phyloP scores from a whole-genome alignment of 1,140 invertebrate species.

The Melipona quadrifasciata region DNA sequence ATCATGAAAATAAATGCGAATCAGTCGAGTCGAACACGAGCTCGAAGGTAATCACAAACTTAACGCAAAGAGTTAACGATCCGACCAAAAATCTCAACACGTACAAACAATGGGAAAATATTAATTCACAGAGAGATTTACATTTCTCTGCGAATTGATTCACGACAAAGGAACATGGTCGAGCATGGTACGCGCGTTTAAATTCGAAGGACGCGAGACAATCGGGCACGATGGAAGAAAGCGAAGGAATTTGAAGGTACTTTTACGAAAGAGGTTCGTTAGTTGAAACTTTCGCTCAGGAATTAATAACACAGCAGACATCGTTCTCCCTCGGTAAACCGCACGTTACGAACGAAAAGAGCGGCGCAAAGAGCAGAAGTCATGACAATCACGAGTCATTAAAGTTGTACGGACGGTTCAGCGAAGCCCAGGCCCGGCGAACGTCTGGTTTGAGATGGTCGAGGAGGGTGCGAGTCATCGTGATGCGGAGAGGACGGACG shows the following conservation, averaged over 20 bases:
- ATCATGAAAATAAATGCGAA: too few relatives aligned
- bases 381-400: conserved; percentile 51
- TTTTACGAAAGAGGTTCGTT: conserved; percentile 11
- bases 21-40: too few relatives aligned
- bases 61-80: too few relatives aligned
- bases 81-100: too few relatives aligned
- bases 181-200: neutral
- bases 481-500: conserved; percentile 16
- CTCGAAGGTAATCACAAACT: too few relatives aligned
- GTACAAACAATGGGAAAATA: too few relatives aligned
- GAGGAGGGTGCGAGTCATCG: conserved; percentile 37
- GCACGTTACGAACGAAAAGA: conserved; percentile 35
- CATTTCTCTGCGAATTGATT: too few relatives aligned
- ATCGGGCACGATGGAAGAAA: neutral
- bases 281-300: conserved; percentile 18
- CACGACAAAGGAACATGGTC: too few relatives aligned
- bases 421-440: conserved; percentile 20
- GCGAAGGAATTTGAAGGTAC: neutral
- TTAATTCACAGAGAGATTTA: too few relatives aligned
- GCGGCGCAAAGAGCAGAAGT: conserved; percentile 41
- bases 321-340: conserved; percentile 39
- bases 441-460: conserved; percentile 39
- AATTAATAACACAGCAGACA: conserved; percentile 39
- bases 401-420: conserved; percentile 32
- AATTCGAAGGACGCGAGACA: neutral